Percentiles rank a stretch among this genome's conserved stretches.
These are phyloP conservation scores for Tricholaema leucomelas DNA, from an alignment of 2,113 vertebrate species.

Conservation along the genomic window DNA sequence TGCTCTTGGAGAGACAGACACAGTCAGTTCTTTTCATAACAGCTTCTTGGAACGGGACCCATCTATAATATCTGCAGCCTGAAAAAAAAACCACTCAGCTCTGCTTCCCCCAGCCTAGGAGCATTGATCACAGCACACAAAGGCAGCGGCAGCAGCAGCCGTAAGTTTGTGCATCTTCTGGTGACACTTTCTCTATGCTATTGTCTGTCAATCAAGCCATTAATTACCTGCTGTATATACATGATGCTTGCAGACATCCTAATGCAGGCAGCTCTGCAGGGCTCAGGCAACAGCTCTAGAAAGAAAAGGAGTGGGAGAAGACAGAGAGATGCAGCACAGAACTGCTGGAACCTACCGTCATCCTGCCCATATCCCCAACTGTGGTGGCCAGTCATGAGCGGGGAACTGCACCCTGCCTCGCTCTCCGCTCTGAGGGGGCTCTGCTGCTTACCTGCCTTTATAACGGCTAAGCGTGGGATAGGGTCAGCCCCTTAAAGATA, in stretches of 20 bases:
- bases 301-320: neutral
- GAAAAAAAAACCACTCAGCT: neutral
- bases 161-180: neutral
- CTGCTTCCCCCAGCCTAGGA: neutral
- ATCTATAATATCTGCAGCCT: neutral
- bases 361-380: constrained; percentile 92
- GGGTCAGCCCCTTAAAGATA: constrained; percentile 79
- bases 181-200: neutral
- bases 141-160: neutral
- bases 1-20: neutral
- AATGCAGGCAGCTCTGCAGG: constrained; percentile 36
- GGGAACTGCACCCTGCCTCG: neutral
- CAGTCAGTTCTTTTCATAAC: neutral
- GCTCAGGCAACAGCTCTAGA: constrained; percentile 10
- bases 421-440: neutral
- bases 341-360: constrained; percentile 84
- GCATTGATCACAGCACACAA: neutral
- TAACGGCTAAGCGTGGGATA: constrained; percentile 27
- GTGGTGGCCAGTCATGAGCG: constrained; percentile 84
- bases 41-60: constrained; percentile 1
- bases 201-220: neutral
- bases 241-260: neutral
- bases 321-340: constrained; percentile 4
- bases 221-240: constrained; percentile 12
- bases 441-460: constrained; percentile 66